Evolutionary conservation across 2,888 invertebrate genomes (phyloP).

Genomic region (Sceliomorpha sp.): DNA sequence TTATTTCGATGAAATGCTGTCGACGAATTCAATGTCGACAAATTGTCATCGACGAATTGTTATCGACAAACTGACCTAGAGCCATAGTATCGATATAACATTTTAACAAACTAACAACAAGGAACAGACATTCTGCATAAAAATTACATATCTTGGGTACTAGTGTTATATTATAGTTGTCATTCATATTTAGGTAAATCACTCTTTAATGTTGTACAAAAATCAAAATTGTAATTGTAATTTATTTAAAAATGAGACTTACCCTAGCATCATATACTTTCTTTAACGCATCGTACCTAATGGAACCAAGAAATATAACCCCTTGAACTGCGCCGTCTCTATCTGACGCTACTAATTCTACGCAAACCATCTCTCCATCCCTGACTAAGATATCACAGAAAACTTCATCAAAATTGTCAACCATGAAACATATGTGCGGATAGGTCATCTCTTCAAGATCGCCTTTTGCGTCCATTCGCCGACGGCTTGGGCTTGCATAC

Average conservation of each 20-base stretch:
- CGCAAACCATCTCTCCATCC: slow-evolving; percentile 99
- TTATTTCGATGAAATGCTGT: too few species aligned
- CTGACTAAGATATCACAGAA: slow-evolving; percentile 98
- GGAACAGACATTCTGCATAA: too few species aligned
- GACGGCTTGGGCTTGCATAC: slow-evolving; percentile 97
- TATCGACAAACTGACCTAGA: too few species aligned
- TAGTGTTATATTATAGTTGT: too few species aligned
- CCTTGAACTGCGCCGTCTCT: slow-evolving; percentile 92
- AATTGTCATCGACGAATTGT: too few species aligned
- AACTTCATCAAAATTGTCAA: slow-evolving; percentile 99
- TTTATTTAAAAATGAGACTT: slow-evolving; percentile 73
- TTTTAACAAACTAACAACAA: too few species aligned
- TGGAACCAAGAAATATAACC: slow-evolving; percentile 98
- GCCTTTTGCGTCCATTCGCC: slow-evolving; percentile 99
- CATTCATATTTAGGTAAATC: too few species aligned
- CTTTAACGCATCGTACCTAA: slow-evolving; percentile 97
- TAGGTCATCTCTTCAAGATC: slow-evolving; percentile 99
- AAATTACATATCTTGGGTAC: too few species aligned
- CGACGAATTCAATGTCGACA: too few species aligned
- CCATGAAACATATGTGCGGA: slow-evolving; percentile 99
- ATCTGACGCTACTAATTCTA: slow-evolving; percentile 97
- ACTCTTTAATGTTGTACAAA: too few species aligned
- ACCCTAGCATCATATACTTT: slow-evolving; percentile 98
- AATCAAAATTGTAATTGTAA: slow-evolving; percentile 10
- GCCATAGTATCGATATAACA: too few species aligned